Evolutionary conservation across 2,888 invertebrate species (phyloP).

Genomic region (Leptura quadrifasciata): DNA sequence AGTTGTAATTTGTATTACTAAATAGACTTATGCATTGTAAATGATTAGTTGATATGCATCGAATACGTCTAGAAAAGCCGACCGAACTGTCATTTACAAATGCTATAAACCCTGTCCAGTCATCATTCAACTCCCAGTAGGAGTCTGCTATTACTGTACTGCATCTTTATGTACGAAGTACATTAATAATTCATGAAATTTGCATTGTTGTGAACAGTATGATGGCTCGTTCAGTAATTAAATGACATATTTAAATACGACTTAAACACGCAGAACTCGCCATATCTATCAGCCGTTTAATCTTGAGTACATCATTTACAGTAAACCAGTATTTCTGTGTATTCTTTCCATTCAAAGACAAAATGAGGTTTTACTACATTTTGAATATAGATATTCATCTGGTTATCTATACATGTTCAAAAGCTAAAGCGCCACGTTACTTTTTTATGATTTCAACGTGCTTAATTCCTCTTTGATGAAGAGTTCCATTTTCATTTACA

Average conservation of each 20-base stretch:
- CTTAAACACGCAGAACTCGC: too few relatives aligned
- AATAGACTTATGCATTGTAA: background rate
- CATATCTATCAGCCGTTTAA: too few relatives aligned
- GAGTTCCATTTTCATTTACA: too few relatives aligned
- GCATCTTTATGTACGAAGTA: background rate
- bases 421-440: too few relatives aligned
- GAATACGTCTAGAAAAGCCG: background rate
- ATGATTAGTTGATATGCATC: conserved; percentile 8
- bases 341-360: too few relatives aligned
- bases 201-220: background rate
- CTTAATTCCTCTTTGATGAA: too few relatives aligned
- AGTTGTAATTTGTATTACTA: background rate
- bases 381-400: too few relatives aligned
- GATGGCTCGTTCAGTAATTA: background rate
- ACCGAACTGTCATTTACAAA: conserved; percentile 20
- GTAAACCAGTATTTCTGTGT: too few relatives aligned
- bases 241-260: background rate
- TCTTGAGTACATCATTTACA: too few relatives aligned
- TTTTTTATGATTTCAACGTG: too few relatives aligned
- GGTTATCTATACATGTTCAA: too few relatives aligned
- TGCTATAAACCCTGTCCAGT: background rate
- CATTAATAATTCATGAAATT: conserved; percentile 10
- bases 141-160: background rate
- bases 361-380: too few relatives aligned
- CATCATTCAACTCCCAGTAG: conserved; percentile 1